Evolutionary conservation across 2,113 vertebrate species (phyloP).

Genomic region (Cyanoramphus novaezelandiae): DNA sequence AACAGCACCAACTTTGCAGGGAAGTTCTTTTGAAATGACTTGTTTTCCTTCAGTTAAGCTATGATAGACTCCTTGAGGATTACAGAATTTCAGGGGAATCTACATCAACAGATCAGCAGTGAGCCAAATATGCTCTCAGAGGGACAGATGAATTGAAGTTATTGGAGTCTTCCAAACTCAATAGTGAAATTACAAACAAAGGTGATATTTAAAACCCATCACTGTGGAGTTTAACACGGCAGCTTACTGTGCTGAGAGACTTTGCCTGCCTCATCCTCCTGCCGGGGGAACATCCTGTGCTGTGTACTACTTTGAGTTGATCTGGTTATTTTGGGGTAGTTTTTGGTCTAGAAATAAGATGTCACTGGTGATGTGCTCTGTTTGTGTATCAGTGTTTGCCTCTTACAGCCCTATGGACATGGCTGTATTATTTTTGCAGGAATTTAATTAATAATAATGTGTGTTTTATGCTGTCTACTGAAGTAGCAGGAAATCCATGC

Average conservation of each 20-base stretch:
- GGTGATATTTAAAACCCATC: not conserved
- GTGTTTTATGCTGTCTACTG: not conserved
- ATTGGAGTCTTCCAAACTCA: not conserved
- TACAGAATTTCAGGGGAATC: not conserved
- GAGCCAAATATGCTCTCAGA: not conserved
- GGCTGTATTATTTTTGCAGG: conserved; percentile 42
- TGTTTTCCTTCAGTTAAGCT: not conserved
- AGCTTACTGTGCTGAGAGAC: not conserved
- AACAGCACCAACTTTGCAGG: not conserved
- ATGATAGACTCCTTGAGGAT: not conserved
- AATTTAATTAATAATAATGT: conserved; percentile 59
- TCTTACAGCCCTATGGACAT: conserved; percentile 47
- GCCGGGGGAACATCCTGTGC: not conserved
- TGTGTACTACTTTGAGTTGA: not conserved
- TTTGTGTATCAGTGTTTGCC: conserved; percentile 23
- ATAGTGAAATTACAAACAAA: not conserved
- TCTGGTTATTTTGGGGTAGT: not conserved
- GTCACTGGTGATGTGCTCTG: conserved; percentile 32
- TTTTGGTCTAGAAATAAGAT: conserved; percentile 38
- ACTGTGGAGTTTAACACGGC: not conserved
- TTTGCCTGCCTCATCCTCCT: not conserved
- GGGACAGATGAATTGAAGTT: not conserved
- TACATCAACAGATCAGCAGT: not conserved
- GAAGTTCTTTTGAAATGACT: not conserved
- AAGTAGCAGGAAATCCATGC: conserved; percentile 20